Base-by-base conservation (phyloP, 2,888 invertebrate species). In the Nudaria mundana region DNA sequence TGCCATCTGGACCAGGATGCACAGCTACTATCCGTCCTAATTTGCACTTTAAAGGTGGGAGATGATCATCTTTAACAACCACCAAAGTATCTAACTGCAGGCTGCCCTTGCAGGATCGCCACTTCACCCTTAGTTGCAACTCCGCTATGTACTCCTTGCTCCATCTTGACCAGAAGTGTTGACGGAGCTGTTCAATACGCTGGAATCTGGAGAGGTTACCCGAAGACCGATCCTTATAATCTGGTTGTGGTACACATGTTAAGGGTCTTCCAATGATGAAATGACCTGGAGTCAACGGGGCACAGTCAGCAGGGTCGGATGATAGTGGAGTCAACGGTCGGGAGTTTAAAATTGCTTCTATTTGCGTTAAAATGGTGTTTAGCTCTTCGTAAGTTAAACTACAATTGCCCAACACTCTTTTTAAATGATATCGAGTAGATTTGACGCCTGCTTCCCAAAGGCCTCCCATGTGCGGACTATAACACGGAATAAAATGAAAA, bases 261-360 rank as follows among this genome's bases (percentile, higher is more conserved):
- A 16, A 16, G 4, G 30, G 30, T 10, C 30, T 14, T 6, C 34
- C 30, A 13, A 40, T 30, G 1, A 40, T 29, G 11, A 32, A 37
- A 35, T 31, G 35, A 28, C 35, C 40, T 1, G 35, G 40, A 8
- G 40, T 25, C 3, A 41, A n/a, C 3, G 40, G 40, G 14, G 20
- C 7, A 2, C 28, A 3, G 13, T 36, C 40, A 3, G 0, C 2
- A 1, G 40, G 40, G 14, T 41, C 40, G 1, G 40, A 12, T 7
- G 40, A 41, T 7, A 41, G 3, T 12, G 40, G 40, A 20, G 30
- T 15, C 0, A 36, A 16, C 6, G 36, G 40, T 0, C 36, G 31
- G n/a, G 40, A 40, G 7, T 40, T 35, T 1, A 40, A 30, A 11
- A 40, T 40, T 1, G 40, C 40, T 5, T 41, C 40, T 10, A 41